Evolutionary conservation across 2,888 invertebrate species (phyloP).

Genomic region (Epistrophe grossulariae): DNA sequence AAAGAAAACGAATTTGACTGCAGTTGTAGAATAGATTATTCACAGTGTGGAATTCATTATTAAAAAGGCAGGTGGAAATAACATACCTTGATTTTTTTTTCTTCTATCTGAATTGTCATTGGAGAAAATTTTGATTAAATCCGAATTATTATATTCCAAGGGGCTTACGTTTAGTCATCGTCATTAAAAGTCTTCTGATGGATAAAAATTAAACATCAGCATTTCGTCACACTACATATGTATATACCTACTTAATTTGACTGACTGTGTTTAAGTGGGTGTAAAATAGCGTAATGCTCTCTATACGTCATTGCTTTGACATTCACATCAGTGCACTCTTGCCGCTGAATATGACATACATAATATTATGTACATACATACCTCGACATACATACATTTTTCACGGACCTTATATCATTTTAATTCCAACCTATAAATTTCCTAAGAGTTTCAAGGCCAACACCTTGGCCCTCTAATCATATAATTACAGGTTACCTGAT

Average conservation of each 20-base stretch:
- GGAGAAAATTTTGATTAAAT: too few species aligned
- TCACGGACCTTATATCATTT: background rate
- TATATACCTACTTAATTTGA: background rate
- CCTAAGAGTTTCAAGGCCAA: slow-evolving; percentile 28
- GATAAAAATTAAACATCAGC: too few species aligned
- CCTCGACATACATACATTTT: background rate
- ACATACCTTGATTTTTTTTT: too few species aligned
- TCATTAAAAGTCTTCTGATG: background rate
- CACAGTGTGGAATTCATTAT: too few species aligned
- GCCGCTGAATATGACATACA: background rate
- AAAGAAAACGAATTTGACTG: too few species aligned
- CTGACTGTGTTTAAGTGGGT: background rate
- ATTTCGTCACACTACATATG: too few species aligned
- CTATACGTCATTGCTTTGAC: background rate
- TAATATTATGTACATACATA: background rate
- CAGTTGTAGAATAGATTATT: too few species aligned
- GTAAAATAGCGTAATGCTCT: background rate
- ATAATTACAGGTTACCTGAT: background rate
- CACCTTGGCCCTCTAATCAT: slow-evolving; percentile 32
- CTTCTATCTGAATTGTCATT: too few species aligned
- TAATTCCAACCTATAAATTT: slow-evolving; percentile 49
- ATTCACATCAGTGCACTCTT: background rate
- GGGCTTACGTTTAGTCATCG: too few species aligned
- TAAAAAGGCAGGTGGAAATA: too few species aligned
- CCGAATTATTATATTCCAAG: too few species aligned